phyloP scores from a whole-genome alignment of 1,140 invertebrate species.

The Vollenhovia emeryi region DNA sequence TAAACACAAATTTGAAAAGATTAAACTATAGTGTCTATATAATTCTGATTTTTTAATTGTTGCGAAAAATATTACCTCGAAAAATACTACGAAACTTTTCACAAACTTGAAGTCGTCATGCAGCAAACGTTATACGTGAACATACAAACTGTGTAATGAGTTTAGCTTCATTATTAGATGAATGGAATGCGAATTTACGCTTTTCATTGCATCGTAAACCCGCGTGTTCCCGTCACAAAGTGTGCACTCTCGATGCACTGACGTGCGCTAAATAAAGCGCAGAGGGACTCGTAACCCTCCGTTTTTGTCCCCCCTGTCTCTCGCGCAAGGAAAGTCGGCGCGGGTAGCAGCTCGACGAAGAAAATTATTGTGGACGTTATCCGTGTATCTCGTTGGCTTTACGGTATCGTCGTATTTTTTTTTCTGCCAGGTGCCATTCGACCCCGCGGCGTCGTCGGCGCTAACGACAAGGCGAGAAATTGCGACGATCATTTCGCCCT shows the following conservation, averaged over 20 bases:
- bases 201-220: not conserved
- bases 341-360: conserved; percentile 4
- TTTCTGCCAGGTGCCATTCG: not conserved
- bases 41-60: too few species aligned
- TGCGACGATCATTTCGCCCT: conserved; percentile 17
- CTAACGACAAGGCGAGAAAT: conserved; percentile 33
- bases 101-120: not conserved
- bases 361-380: conserved; percentile 23
- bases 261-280: conserved; percentile 7
- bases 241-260: not conserved
- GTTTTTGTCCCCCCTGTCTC: not conserved
- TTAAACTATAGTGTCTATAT: too few species aligned
- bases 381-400: conserved; percentile 1
- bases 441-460: not conserved
- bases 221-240: not conserved
- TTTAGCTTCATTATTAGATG: not conserved
- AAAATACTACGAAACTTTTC: not conserved
- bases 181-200: not conserved
- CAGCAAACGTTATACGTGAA: not conserved
- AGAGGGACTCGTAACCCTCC: not conserved
- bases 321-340: not conserved
- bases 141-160: not conserved
- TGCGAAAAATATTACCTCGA: too few species aligned
- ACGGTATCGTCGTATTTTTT: conserved; percentile 23
- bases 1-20: too few species aligned